phyloP scores from a whole-genome alignment of 2,888 invertebrate species.

The Alloplasta piceator region DNA sequence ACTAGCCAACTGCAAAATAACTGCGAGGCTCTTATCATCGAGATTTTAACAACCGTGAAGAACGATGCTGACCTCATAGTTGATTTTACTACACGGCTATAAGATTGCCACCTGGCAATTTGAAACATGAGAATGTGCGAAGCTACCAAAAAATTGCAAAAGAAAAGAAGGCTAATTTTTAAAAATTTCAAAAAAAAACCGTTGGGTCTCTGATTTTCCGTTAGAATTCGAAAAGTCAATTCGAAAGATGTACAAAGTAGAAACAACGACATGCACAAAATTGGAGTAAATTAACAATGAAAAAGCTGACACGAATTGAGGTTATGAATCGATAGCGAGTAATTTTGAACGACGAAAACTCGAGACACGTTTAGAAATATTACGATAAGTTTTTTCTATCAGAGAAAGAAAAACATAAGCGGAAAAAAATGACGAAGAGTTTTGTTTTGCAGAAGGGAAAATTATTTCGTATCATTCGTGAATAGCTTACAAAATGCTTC shows the following conservation, averaged over 20 bases:
- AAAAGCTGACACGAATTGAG: too few relatives aligned
- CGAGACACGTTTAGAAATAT: background rate
- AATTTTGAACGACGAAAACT: background rate
- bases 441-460: background rate
- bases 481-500: slow-evolving; percentile 33
- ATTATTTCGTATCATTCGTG: background rate
- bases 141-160: background rate
- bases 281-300: too few relatives aligned
- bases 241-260: too few relatives aligned
- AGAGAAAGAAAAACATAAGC: background rate
- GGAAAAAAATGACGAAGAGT: background rate
- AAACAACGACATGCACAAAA: too few relatives aligned
- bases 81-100: slow-evolving; percentile 17
- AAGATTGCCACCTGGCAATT: background rate
- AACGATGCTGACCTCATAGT: slow-evolving; percentile 44
- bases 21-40: slow-evolving; percentile 48
- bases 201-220: too few relatives aligned
- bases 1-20: background rate
- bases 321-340: background rate
- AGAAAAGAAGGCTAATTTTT: too few relatives aligned
- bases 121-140: background rate
- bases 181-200: too few relatives aligned
- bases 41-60: slow-evolving; percentile 55
- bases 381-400: background rate
- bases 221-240: too few relatives aligned